Evolutionary conservation across 2,888 invertebrate genomes (phyloP), one percentile per base, ranked within the genome.

Genomic region (Trachelus troglodyta): DNA sequence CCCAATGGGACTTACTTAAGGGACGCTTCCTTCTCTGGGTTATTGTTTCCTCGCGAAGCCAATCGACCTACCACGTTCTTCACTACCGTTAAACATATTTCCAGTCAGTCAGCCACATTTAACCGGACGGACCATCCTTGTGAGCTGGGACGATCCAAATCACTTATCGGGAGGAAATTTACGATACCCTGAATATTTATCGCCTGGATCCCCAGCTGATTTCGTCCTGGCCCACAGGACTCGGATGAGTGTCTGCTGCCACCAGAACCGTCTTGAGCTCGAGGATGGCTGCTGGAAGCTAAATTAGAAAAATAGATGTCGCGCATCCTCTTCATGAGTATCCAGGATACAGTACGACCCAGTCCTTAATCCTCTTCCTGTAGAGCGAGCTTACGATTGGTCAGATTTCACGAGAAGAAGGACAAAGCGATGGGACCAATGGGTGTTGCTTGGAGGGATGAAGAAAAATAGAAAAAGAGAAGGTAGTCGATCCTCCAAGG

Each of bases 121-220:
- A 12, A 71, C 31, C 31, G 31, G 12, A 71, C 71, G 71, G 15
- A 34, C 31, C 30, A 12, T 31, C 71, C 33, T 2, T 15, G 31
- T 31, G 12, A 71, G 34, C 71, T 3, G 31, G 2, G 23, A 56
- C 56, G 56, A 56, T 56, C 33, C 33, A 71, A 35, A 34, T 30
- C 75, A n/a, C 71, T 75, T 80, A 81, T 80, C 80, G 79, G 80
- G 68, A 56, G 79, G 77, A 83, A 83, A 81, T 81, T 84, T 82
- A 80, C 77, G 79, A 15, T 75, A 40, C 74, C 34, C n/a, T 37
- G 56, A 56, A 56, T 23, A 56, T 56, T 56, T 56, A 56, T 56
- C 23, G 23, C 23, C 56, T 56, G 2, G 56, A 56, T 56, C 23
- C 15, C 23, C 23, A 23, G 56, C 56, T 56, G 9, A 56, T 56